Conservation (phyloP, 2,113 vertebrate genomes). For the Chaetura pelagica region DNA sequence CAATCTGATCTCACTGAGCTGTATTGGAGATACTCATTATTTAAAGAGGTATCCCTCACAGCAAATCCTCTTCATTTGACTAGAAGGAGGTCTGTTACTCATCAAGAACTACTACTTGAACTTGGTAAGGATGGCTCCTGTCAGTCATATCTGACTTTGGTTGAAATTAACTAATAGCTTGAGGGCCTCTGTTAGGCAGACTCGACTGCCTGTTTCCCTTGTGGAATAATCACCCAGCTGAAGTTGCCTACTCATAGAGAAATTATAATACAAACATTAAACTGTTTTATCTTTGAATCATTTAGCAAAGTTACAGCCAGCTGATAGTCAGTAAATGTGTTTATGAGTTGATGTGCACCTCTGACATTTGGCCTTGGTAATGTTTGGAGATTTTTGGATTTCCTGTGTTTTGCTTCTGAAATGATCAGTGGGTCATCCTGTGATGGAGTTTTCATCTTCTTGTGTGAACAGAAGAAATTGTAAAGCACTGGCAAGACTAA, state of each 20-base stretch:
- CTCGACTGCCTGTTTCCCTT: background rate
- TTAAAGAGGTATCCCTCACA: background rate
- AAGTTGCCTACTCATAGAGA: background rate
- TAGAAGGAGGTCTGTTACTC: background rate
- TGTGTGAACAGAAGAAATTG: background rate
- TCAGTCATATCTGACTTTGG: background rate
- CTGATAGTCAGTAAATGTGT: background rate
- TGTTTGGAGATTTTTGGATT: background rate
- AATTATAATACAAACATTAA: background rate
- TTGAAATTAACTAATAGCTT: background rate
- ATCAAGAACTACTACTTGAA: background rate
- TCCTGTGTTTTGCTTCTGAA: background rate
- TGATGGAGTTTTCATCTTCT: background rate
- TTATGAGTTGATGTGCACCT: background rate
- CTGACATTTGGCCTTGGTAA: background rate
- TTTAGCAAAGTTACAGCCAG: background rate
- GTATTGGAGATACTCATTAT: background rate
- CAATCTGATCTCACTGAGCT: background rate
- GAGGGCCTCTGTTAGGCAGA: background rate
- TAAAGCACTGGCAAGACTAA: background rate
- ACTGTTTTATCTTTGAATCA: background rate
- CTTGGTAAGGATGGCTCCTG: background rate
- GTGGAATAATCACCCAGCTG: background rate
- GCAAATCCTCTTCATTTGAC: background rate
- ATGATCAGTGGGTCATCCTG: background rate